phyloP scores from a whole-genome alignment of 1,140 invertebrate species.

The Drosophila oshimai region DNA sequence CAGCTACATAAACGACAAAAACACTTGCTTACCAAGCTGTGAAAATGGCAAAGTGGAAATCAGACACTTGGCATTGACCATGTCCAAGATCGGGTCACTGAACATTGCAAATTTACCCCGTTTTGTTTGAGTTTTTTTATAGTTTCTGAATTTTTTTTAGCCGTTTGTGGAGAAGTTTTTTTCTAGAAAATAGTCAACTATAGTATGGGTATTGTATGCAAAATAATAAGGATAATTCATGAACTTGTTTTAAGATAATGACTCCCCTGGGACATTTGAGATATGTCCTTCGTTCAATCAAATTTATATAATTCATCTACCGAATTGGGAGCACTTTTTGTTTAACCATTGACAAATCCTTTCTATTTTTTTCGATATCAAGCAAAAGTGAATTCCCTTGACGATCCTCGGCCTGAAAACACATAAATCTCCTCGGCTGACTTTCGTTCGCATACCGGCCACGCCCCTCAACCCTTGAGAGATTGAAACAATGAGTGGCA shows the following conservation, averaged over 20 bases:
- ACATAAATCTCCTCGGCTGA: slow-evolving; percentile 49
- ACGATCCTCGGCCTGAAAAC: neutral
- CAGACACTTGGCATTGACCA: slow-evolving; percentile 63
- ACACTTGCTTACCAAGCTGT: slow-evolving; percentile 29
- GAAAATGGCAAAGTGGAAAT: slow-evolving; percentile 50
- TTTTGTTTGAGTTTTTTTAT: neutral
- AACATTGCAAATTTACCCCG: neutral
- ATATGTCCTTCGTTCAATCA: too few relatives aligned
- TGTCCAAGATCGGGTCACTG: slow-evolving; percentile 14
- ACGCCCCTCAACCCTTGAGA: slow-evolving; percentile 64
- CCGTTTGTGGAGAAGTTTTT: neutral
- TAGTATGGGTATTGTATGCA: too few relatives aligned
- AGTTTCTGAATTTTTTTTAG: neutral
- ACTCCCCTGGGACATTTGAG: too few relatives aligned
- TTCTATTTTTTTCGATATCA: neutral
- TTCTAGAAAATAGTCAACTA: too few relatives aligned
- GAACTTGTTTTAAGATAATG: too few relatives aligned
- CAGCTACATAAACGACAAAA: slow-evolving; percentile 35
- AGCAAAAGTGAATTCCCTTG: neutral
- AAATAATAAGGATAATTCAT: neutral
- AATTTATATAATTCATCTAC: too few relatives aligned
- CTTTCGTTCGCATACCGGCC: slow-evolving; percentile 47
- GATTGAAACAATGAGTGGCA: slow-evolving; percentile 3
- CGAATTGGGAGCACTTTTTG: neutral
- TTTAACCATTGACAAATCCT: neutral